Conservation (phyloP, 1,140 invertebrate species). For the Drosophila nannoptera region DNA sequence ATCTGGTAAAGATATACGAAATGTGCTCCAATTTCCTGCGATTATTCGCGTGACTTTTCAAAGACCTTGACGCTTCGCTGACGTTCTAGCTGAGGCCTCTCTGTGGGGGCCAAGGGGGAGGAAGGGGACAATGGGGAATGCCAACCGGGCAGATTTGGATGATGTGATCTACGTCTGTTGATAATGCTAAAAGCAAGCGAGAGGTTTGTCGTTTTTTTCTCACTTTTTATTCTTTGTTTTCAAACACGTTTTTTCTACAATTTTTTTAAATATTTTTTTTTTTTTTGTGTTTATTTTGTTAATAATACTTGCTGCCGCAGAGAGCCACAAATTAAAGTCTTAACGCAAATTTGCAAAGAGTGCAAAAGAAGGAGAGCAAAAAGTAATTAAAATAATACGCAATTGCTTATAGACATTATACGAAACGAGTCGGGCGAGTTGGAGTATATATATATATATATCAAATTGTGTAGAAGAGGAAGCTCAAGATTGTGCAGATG, state of each 20-base stretch:
- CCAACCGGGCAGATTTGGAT: slow-evolving; percentile 3
- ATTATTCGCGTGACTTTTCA: slow-evolving; percentile 56
- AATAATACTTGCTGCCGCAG: slow-evolving; percentile 9
- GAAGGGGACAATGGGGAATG: slow-evolving; percentile 22
- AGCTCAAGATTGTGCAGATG: slow-evolving; percentile 10
- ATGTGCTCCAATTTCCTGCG: slow-evolving; percentile 48
- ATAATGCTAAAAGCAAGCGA: slow-evolving; percentile 26
- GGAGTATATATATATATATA: slow-evolving; percentile 2
- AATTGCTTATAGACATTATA: slow-evolving; percentile 59
- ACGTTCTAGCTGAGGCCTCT: slow-evolving; percentile 10
- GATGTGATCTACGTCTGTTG: slow-evolving; percentile 22
- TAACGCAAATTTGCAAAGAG: slow-evolving; percentile 54
- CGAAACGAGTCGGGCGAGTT: not conserved
- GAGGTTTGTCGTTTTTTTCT: slow-evolving; percentile 14
- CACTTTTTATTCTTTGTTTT: slow-evolving; percentile 15
- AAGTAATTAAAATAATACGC: slow-evolving; percentile 70
- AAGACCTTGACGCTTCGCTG: slow-evolving; percentile 65
- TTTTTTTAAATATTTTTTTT: slow-evolving; percentile 13
- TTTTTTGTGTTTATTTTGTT: slow-evolving; percentile 20
- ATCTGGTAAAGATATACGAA: slow-evolving; percentile 12
- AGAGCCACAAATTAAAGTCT: slow-evolving; percentile 47
- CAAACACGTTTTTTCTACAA: slow-evolving; percentile 8
- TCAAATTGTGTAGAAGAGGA: not conserved
- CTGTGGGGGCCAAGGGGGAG: not conserved
- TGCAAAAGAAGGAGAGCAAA: slow-evolving; percentile 14